phyloP scores from a whole-genome alignment of 2,888 invertebrate genomes.

The Anthoptus insignis region DNA sequence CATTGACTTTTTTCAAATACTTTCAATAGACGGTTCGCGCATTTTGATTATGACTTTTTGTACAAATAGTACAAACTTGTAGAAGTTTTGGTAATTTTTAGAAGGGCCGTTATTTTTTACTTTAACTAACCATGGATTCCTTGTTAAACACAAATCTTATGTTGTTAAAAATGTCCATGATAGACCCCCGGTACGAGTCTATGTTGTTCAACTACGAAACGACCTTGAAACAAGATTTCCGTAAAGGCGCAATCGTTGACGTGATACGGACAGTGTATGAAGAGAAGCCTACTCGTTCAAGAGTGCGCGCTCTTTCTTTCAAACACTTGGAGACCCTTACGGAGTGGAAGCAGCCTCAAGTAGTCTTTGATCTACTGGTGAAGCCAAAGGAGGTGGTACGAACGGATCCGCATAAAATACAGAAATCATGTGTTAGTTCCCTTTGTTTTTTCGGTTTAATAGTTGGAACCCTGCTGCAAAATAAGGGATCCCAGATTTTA shows the following conservation, averaged over 20 bases:
- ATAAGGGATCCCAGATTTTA: too few relatives aligned
- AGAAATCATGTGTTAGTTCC: conserved; percentile 51
- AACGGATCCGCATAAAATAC: conserved; percentile 53
- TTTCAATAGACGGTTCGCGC: too few relatives aligned
- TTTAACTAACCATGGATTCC: conserved; percentile 15
- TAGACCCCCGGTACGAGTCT: conserved; percentile 40
- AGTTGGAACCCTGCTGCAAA: not conserved
- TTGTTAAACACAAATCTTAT: conserved; percentile 16
- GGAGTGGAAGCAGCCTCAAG: conserved; percentile 50
- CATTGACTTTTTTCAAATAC: too few relatives aligned
- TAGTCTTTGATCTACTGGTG: conserved; percentile 53
- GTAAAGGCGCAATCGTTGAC: conserved; percentile 42
- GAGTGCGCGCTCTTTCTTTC: conserved; percentile 45
- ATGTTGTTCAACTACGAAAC: conserved; percentile 58
- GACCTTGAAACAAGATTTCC: conserved; percentile 50
- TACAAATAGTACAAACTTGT: too few relatives aligned
- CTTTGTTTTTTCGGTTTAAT: not conserved
- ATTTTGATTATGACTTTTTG: not conserved
- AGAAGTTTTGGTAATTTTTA: too few relatives aligned
- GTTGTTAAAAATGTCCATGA: conserved; percentile 36
- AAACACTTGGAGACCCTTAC: conserved; percentile 57
- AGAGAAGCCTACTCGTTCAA: conserved; percentile 41
- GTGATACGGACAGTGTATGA: conserved; percentile 48
- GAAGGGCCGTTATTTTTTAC: conserved; percentile 6
- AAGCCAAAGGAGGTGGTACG: conserved; percentile 54